Base-by-base conservation (phyloP, 2,113 vertebrate species). In the Macquaria ambigua region DNA sequence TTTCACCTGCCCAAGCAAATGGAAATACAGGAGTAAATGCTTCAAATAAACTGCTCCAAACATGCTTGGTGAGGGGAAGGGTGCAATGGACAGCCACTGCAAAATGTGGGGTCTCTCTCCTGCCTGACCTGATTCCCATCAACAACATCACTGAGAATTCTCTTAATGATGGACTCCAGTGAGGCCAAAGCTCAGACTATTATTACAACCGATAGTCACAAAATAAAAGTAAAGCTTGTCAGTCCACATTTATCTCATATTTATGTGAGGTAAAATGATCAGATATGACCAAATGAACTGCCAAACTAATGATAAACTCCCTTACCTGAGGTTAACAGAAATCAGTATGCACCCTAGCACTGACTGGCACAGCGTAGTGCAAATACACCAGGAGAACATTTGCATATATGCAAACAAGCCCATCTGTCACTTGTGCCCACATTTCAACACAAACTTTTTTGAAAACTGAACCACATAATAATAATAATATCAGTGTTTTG, bases 321-420 rank as follows among this genome's bases (percentile, higher is more conserved):
- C 41, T 46, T 21, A 73, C 66, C 69, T 71, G 58, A 61, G 55
- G 64, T 84, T 41, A 77, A 76, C 64, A 75, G 68, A 67, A 46
- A 84, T 73, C 70, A 62, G 74, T 39, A 46, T 83, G 82, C 56
- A 77, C 23, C 50, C 55, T 39, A n/a, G 21, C 78, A 82, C 72
- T 68, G 62, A 52, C 59, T 72, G 81, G 41, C 62, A 68, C 70
- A 83, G 21, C 34, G 21, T 37, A 74, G 39, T 63, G 78, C 77
- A 84, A 84, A 86, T 43, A 66, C 25, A 72, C n/a, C 39, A 63
- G 79, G 73, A 74, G 58, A 6, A 58, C 11, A 93, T 91, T 91
- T 87, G 77, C 84, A 91, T 91, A 77, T 84, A 89, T 93, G 82
- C 86, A 93, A 91, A 93, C 43, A 52, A 79, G 83, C 59, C 87